These are phyloP conservation scores for Scolopax rusticola DNA, from an alignment of 2,797 vertebrate genomes.

Conservation along the genomic window DNA sequence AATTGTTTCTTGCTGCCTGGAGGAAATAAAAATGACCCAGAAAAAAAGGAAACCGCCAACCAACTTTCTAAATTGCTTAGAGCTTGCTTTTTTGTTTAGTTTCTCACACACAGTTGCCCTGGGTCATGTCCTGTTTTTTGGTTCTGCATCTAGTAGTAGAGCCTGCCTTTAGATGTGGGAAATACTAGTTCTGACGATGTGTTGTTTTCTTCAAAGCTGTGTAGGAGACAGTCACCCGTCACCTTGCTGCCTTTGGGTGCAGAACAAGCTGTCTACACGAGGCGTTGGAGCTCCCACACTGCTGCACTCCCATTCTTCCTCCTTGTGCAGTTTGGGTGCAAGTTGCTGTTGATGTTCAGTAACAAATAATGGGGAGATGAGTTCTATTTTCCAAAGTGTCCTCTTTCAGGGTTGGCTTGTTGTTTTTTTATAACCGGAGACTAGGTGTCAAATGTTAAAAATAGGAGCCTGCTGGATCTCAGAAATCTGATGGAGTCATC, in stretches of 20 bases:
- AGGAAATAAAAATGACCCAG: constrained; percentile 22
- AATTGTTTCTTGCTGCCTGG: constrained; percentile 8
- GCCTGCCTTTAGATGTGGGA: background rate
- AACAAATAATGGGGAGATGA: background rate
- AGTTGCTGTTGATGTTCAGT: constrained; percentile 15
- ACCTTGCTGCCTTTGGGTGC: background rate
- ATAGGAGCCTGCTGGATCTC: background rate
- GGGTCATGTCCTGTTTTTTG: constrained; percentile 10
- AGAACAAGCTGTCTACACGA: background rate
- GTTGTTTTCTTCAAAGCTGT: constrained; percentile 13
- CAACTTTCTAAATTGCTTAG: constrained; percentile 24
- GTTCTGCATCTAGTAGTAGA: background rate
- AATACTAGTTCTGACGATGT: background rate
- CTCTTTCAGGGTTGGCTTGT: background rate
- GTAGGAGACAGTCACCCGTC: background rate
- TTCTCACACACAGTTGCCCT: background rate
- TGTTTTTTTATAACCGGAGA: background rate
- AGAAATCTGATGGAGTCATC: background rate
- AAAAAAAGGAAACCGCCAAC: background rate
- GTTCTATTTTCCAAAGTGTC: background rate
- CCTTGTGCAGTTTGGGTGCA: background rate
- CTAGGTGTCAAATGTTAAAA: background rate
- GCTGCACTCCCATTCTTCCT: background rate
- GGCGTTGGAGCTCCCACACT: background rate
- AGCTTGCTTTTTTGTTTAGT: background rate